These are phyloP conservation scores for Mus spicilegus DNA, from an alignment of 2,113 vertebrate genomes.

Conservation along the genomic window DNA sequence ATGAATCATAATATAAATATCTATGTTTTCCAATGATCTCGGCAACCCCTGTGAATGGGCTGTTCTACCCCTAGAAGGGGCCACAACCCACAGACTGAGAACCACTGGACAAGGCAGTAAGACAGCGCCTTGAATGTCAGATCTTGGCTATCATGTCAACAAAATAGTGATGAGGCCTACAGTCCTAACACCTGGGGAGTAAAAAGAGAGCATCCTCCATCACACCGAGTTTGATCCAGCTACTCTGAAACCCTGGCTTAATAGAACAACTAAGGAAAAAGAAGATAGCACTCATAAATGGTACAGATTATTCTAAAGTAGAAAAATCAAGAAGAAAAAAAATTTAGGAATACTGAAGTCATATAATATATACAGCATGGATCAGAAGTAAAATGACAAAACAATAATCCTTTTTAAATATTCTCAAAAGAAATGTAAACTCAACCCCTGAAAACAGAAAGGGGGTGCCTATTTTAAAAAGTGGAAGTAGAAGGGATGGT, in stretches of 20 bases:
- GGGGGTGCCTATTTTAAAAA: not conserved
- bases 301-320: not conserved
- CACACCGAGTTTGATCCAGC: not conserved
- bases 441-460: slow-evolving; percentile 28
- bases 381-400: slow-evolving; percentile 3
- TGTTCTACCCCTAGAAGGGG: not conserved
- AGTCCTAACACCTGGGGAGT: not conserved
- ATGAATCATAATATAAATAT: not conserved
- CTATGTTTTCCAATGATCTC: not conserved
- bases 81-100: not conserved
- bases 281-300: not conserved
- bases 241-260: not conserved
- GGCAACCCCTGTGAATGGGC: not conserved
- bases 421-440: slow-evolving; percentile 56
- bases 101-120: not conserved
- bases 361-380: not conserved
- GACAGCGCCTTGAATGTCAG: not conserved
- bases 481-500: not conserved
- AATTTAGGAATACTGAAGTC: not conserved
- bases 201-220: not conserved
- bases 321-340: slow-evolving; percentile 24
- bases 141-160: not conserved
- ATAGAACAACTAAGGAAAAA: not conserved
- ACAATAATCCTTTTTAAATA: slow-evolving; percentile 1
- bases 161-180: not conserved